Conservation (phyloP, 2,113 vertebrate genomes). For the Garra rufa region DNA sequence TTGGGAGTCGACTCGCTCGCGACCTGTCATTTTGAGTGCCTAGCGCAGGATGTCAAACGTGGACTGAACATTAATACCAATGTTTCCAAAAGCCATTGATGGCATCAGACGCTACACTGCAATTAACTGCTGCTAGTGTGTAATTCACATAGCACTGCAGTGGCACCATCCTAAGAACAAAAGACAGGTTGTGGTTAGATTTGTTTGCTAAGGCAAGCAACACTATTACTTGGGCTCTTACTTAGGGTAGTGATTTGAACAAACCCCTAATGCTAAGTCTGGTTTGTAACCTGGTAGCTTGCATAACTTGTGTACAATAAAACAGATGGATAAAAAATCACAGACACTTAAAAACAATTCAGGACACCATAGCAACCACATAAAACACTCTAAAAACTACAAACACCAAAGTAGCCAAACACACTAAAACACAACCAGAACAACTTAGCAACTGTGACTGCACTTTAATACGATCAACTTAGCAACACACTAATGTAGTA, state of each 20-base stretch:
- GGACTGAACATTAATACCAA: slow-evolving; percentile 28
- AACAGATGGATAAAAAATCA: too few species aligned
- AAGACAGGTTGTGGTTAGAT: slow-evolving; percentile 16
- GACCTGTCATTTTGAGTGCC: neutral
- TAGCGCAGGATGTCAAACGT: slow-evolving; percentile 22
- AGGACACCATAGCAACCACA: too few species aligned
- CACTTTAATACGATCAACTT: too few species aligned
- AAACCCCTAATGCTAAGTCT: slow-evolving; percentile 1
- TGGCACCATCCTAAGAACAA: neutral
- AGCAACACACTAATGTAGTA: too few species aligned
- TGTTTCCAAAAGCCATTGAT: slow-evolving; percentile 30
- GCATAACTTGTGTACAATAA: neutral
- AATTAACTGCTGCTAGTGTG: slow-evolving; percentile 44
- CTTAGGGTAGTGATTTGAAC: neutral
- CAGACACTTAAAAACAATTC: neutral
- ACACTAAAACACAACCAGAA: too few species aligned
- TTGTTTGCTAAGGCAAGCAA: neutral
- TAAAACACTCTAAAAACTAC: too few species aligned
- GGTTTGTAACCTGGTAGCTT: neutral
- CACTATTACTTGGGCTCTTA: neutral
- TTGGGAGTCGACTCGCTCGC: neutral
- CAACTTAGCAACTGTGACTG: too few species aligned
- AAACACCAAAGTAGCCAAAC: too few species aligned
- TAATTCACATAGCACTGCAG: slow-evolving; percentile 24
- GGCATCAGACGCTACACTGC: slow-evolving; percentile 15